Evolutionary conservation across 2,888 invertebrate species (phyloP), one percentile per base, ranked within the genome.

Genomic region (Bhutanitis thaidina): DNA sequence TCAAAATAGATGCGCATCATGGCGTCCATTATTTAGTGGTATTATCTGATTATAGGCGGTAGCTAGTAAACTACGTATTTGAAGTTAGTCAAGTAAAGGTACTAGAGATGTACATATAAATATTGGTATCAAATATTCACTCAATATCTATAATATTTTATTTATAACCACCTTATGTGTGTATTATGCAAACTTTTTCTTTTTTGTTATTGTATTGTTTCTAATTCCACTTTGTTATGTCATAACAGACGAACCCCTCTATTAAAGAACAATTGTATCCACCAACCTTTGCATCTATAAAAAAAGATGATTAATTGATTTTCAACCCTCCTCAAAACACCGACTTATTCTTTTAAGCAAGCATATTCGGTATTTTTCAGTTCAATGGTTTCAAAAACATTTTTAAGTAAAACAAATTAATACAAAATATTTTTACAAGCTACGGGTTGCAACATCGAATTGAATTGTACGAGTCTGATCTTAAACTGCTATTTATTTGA

Each of bases 231-330:
- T 67, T 74, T 74, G 69, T 64, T 69, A 67, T 64, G 62, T 65
- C 74, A 79, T 77, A 83, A 84, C 73, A 70, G 76, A 77, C 71
- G 74, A 77, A 74, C 78, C 76, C 79, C 71, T 77, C 74, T 80
- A 76, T 27, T 75, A 80, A 71, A 77, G 77, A 80, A 83, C 82
- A 84, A 80, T 82, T 73, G 77, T 80, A 80, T 80, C 80, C 74
- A 80, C 74, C 79, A 78, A 86, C 86, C 86, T 87, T 88, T 87
- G 71, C 74, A 74, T 72, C 67, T 71, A 81, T 79, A 79, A 86
- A 86, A 84, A 78, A 71, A 64, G 74, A 86, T 88, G 88, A 89
- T 89, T 87, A 89, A 89, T 89, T 85, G 83, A 85, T 85, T 77
- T 73, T 71, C 73, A 82, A 80, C 85, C 86, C 87, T 86, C 86